These are phyloP conservation scores for Gasterosteus aculeatus DNA, from an alignment of 2,113 vertebrate species.

Conservation along the genomic window DNA sequence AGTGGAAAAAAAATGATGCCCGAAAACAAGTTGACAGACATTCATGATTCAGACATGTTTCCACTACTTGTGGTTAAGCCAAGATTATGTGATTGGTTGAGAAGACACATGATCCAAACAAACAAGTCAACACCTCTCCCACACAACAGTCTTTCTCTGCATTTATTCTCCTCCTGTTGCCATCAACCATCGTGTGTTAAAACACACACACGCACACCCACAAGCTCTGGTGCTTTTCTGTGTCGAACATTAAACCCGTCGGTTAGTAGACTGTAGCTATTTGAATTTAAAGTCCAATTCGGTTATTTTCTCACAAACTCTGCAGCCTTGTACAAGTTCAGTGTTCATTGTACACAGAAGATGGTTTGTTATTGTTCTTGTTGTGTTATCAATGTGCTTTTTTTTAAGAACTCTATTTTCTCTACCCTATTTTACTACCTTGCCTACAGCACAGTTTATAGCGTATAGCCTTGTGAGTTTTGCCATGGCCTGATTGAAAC, in stretches of 20 bases:
- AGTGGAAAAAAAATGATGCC: not conserved
- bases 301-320: slow-evolving; percentile 24
- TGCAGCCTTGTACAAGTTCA: slow-evolving; percentile 27
- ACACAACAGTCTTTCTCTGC: slow-evolving; percentile 74
- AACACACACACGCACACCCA: slow-evolving; percentile 8
- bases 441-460: slow-evolving; percentile 7
- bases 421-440: slow-evolving; percentile 23
- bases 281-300: slow-evolving; percentile 3
- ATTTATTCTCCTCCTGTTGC: slow-evolving; percentile 57
- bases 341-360: slow-evolving; percentile 13
- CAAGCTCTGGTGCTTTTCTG: slow-evolving; percentile 19
- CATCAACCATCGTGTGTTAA: slow-evolving; percentile 44
- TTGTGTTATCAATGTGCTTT: slow-evolving; percentile 48
- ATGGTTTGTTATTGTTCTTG: slow-evolving; percentile 29
- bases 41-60: slow-evolving; percentile 55
- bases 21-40: slow-evolving; percentile 38
- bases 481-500: slow-evolving; percentile 45
- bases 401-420: slow-evolving; percentile 22
- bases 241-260: slow-evolving; percentile 23
- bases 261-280: slow-evolving; percentile 25
- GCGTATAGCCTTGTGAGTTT: slow-evolving; percentile 31
- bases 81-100: slow-evolving; percentile 61
- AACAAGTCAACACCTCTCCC: slow-evolving; percentile 77
- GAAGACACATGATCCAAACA: slow-evolving; percentile 69
- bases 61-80: slow-evolving; percentile 31